Evolutionary conservation across 2,888 invertebrate genomes (phyloP).

Genomic region (Lamellibrachia satsuma): DNA sequence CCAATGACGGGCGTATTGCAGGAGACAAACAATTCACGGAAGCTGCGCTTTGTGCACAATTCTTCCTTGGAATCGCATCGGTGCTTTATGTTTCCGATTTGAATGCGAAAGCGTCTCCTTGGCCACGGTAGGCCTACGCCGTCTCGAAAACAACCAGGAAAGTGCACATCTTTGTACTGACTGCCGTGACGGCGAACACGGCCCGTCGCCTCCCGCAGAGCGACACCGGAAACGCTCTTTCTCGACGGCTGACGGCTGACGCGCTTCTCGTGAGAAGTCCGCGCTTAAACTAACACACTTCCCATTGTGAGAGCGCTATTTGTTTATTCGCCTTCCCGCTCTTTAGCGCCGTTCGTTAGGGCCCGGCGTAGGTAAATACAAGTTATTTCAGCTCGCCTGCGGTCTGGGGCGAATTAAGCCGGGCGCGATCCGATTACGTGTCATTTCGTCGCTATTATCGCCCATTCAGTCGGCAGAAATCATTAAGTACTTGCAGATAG

Average conservation of each 20-base stretch:
- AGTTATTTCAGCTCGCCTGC: not conserved
- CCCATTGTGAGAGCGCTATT: not conserved
- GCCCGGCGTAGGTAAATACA: not conserved
- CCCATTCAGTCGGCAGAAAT: slow-evolving; percentile 17
- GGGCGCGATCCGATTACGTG: not conserved
- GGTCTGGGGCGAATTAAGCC: slow-evolving; percentile 6
- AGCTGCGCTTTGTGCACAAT: too few relatives aligned
- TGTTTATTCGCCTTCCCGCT: not conserved
- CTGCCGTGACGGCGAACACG: not conserved
- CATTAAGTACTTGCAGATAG: not conserved
- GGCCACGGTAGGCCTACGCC: too few relatives aligned
- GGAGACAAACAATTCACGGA: too few relatives aligned
- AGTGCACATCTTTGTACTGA: not conserved
- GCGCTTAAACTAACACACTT: slow-evolving; percentile 17
- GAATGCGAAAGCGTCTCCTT: too few relatives aligned
- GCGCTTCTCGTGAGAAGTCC: not conserved
- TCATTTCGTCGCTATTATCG: not conserved
- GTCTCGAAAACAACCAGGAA: not conserved
- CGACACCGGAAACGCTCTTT: slow-evolving; percentile 10
- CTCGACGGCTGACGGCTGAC: not conserved
- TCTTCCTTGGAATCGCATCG: too few relatives aligned
- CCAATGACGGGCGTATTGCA: too few relatives aligned
- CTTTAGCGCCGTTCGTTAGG: slow-evolving; percentile 8
- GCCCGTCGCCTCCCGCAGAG: not conserved
- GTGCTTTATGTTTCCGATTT: too few relatives aligned